Percentiles rank a stretch among this genome's conserved stretches.
phyloP scores from a whole-genome alignment of 2,888 invertebrate genomes.

The Drosophila infuscata region DNA sequence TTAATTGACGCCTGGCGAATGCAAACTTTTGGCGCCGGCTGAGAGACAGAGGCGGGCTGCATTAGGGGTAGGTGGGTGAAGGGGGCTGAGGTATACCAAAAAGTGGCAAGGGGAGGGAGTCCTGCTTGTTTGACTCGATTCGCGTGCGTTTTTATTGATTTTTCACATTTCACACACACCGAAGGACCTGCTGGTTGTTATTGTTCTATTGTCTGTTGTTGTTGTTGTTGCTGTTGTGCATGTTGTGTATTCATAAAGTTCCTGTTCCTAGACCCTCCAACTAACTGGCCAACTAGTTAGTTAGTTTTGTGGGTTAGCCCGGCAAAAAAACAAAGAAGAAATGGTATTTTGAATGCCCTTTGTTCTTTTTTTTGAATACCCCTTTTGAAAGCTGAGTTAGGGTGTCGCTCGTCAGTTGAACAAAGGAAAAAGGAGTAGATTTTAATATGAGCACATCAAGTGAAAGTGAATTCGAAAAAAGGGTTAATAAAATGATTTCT shows the following conservation, averaged over 20 bases:
- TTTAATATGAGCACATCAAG: constrained; percentile 4
- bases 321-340: constrained; percentile 15
- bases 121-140: constrained; percentile 28
- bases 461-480: constrained; percentile 12
- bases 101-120: neutral
- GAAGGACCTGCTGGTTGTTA: constrained; percentile 26
- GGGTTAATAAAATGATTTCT: neutral
- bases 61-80: neutral
- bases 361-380: constrained; percentile 1
- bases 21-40: constrained; percentile 14
- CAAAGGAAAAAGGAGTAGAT: constrained; percentile 14
- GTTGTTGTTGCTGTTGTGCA: constrained; percentile 30
- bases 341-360: constrained; percentile 7
- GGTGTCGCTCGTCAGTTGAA: neutral
- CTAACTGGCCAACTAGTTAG: constrained; percentile 32
- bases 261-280: constrained; percentile 24
- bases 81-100: neutral
- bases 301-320: constrained; percentile 31
- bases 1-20: constrained; percentile 17
- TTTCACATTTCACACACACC: constrained; percentile 55
- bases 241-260: constrained; percentile 52
- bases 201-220: constrained; percentile 8
- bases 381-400: neutral
- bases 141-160: constrained; percentile 74
- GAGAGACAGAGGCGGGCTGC: neutral